These are phyloP conservation scores for Ptychodera flava DNA, from an alignment of 35 echinoderm and acorn worm genomes.

Conservation along the genomic window DNA sequence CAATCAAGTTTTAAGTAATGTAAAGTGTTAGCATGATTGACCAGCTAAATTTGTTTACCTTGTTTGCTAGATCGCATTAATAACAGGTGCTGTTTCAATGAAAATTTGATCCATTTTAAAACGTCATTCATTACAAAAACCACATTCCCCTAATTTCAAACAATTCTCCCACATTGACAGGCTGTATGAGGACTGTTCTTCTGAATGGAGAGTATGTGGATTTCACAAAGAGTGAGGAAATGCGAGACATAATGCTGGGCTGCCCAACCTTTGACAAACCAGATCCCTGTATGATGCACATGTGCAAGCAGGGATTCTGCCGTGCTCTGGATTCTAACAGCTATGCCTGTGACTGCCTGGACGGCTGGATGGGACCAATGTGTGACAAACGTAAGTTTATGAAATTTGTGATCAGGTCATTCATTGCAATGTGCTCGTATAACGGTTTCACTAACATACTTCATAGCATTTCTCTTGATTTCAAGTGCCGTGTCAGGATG, in stretches of 20 bases:
- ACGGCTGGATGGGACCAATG: slow-evolving; percentile 83
- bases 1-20: no score
- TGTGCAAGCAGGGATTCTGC: slow-evolving; percentile 69
- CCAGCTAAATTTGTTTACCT: no score
- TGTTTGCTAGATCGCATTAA: no score
- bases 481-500: not conserved
- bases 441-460: not conserved
- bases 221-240: not conserved
- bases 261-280: slow-evolving; percentile 63
- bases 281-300: slow-evolving; percentile 63
- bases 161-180: slow-evolving; percentile 30
- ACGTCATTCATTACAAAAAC: no score
- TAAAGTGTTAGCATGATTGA: no score
- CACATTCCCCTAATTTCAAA: no score
- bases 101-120: no score
- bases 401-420: no score
- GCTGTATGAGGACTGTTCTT: slow-evolving; percentile 67
- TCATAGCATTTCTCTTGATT: not conserved
- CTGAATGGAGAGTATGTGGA: slow-evolving; percentile 37
- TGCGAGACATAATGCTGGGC: slow-evolving; percentile 25
- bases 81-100: no score
- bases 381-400: slow-evolving; percentile 75
- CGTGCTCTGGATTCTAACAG: slow-evolving; percentile 27
- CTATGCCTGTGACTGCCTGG: slow-evolving; percentile 83
- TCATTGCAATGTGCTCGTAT: no score